Evolutionary conservation across 2,113 vertebrate species (phyloP).

Genomic region (Heterotis niloticus): DNA sequence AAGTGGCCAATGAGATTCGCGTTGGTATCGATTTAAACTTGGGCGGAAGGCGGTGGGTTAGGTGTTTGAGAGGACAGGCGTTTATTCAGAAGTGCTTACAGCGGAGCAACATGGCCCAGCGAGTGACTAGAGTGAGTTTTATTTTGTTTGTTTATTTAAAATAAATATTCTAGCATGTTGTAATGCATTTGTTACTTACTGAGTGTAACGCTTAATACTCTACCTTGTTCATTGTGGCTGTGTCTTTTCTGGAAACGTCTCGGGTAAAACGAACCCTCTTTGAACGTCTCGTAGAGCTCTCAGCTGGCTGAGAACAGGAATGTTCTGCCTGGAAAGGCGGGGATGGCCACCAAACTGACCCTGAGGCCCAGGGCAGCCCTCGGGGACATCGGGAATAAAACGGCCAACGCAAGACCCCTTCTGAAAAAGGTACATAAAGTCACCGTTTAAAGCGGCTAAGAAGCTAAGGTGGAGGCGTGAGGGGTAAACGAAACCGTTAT

Average conservation of each 20-base stretch:
- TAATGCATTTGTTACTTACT: too few species aligned
- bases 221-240: background rate
- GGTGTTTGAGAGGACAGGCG: constrained; percentile 8
- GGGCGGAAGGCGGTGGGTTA: accelerated
- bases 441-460: too few species aligned
- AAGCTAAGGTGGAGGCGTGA: too few species aligned
- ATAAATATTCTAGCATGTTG: too few species aligned
- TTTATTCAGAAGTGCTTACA: background rate
- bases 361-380: constrained; percentile 62
- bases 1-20: constrained; percentile 55
- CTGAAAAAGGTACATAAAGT: constrained; percentile 58
- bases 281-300: constrained; percentile 46
- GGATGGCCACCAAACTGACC: constrained; percentile 30
- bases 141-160: too few species aligned
- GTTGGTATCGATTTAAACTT: constrained; percentile 67
- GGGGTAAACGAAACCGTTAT: too few species aligned
- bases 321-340: constrained; percentile 51
- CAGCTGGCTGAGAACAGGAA: constrained; percentile 65
- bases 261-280: too few species aligned
- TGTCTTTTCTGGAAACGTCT: too few species aligned
- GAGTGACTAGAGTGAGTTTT: constrained; percentile 55
- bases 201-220: too few species aligned
- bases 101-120: constrained; percentile 58
- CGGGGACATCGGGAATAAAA: constrained; percentile 68
- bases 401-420: constrained; percentile 19